Conservation (phyloP, 2,797 vertebrate species). For the Acrocephalus scirpaceus region DNA sequence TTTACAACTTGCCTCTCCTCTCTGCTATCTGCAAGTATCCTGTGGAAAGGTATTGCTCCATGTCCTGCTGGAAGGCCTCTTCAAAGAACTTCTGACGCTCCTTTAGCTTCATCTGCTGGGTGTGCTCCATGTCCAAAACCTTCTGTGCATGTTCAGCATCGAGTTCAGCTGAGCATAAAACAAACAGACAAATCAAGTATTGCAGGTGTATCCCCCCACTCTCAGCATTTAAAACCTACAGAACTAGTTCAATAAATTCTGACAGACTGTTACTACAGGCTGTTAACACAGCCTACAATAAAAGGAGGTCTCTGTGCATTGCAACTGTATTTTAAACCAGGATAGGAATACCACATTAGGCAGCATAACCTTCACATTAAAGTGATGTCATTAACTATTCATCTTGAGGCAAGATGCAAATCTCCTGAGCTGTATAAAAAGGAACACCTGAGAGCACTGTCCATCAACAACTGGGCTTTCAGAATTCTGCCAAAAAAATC, state of each 20-base stretch:
- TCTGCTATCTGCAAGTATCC: conserved; percentile 95
- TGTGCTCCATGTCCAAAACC: conserved; percentile 86
- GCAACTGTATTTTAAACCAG: neutral
- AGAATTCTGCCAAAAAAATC: neutral
- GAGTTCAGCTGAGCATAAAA: conserved; percentile 83
- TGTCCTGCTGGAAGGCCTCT: conserved; percentile 98
- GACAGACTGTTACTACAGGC: neutral
- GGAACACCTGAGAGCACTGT: neutral
- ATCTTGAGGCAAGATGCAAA: neutral
- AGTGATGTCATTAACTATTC: neutral
- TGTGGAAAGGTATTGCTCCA: conserved; percentile 96
- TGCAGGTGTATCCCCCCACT: neutral
- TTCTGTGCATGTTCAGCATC: conserved; percentile 88
- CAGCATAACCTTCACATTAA: neutral
- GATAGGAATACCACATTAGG: neutral
- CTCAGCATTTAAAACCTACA: neutral
- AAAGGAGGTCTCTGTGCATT: neutral
- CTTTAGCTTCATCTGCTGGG: conserved; percentile 92
- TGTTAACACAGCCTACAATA: neutral
- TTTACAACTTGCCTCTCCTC: conserved; percentile 85
- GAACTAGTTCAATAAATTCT: neutral
- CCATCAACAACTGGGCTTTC: neutral
- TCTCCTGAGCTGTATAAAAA: neutral
- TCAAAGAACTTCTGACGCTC: conserved; percentile 97
- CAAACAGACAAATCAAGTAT: conserved; percentile 1